These are phyloP conservation scores for Panthera tigris DNA, from an alignment of 2,113 vertebrate species.

Conservation along the genomic window DNA sequence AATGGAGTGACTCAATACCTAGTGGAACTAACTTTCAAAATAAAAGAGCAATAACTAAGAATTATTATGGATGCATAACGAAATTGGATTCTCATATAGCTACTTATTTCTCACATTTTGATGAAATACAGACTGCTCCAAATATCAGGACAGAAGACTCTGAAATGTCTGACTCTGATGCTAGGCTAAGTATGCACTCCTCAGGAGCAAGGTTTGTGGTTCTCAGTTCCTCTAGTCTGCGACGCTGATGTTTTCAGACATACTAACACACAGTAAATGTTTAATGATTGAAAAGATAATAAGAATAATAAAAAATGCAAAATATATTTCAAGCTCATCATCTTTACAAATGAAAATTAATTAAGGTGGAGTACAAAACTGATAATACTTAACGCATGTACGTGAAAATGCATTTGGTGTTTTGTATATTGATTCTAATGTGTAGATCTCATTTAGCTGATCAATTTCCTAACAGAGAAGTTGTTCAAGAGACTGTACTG, in stretches of 20 bases:
- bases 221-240: neutral
- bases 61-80: slow-evolving; percentile 47
- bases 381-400: slow-evolving; percentile 16
- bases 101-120: slow-evolving; percentile 60
- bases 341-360: slow-evolving; percentile 12
- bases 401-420: slow-evolving; percentile 44
- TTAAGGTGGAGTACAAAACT: neutral
- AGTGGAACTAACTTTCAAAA: slow-evolving; percentile 72
- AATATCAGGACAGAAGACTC: neutral
- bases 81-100: slow-evolving; percentile 6
- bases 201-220: neutral
- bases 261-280: neutral
- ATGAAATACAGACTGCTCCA: slow-evolving; percentile 49
- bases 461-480: slow-evolving; percentile 50
- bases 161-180: neutral
- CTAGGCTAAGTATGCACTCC: neutral
- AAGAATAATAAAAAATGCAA: neutral
- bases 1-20: slow-evolving; percentile 63
- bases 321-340: neutral
- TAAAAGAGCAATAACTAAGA: slow-evolving; percentile 63
- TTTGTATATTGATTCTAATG: slow-evolving; percentile 33
- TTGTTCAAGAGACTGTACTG: slow-evolving; percentile 27
- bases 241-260: neutral
- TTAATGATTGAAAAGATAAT: neutral
- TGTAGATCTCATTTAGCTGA: slow-evolving; percentile 50